phyloP scores from a whole-genome alignment of 2,797 vertebrate species.

The Scleropages formosus region DNA sequence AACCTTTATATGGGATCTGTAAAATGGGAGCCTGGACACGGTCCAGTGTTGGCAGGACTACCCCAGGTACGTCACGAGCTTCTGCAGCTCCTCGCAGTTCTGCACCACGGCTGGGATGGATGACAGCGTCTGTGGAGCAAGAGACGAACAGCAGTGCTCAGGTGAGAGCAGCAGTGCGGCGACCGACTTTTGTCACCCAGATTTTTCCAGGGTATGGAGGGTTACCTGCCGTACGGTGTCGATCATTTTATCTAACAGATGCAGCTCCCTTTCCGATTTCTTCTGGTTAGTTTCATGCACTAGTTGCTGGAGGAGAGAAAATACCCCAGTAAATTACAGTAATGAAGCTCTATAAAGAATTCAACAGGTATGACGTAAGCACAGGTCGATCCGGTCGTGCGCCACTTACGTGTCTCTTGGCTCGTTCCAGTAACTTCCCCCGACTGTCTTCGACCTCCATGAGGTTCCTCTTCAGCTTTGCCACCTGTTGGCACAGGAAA shows the following conservation, averaged over 20 bases:
- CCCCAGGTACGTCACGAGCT: constrained; percentile 64
- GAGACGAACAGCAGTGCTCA: neutral
- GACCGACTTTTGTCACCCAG: too few relatives aligned
- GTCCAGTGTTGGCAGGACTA: constrained; percentile 32
- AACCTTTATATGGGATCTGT: too few relatives aligned
- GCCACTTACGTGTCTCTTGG: constrained; percentile 71
- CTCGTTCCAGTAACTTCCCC: constrained; percentile 65
- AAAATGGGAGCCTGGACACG: too few relatives aligned
- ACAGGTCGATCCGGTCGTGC: too few relatives aligned
- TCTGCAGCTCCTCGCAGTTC: constrained; percentile 58
- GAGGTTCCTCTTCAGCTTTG: constrained; percentile 60
- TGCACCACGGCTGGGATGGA: constrained; percentile 63
- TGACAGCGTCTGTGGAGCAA: constrained; percentile 58
- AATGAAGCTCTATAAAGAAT: neutral
- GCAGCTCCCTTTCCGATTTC: constrained; percentile 69
- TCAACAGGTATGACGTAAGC: neutral
- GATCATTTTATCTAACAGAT: constrained; percentile 65
- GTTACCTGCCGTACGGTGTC: constrained; percentile 68
- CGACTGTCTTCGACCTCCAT: constrained; percentile 59
- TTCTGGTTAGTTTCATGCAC: constrained; percentile 68
- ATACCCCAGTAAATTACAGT: neutral
- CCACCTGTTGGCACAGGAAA: neutral
- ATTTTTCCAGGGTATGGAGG: too few relatives aligned
- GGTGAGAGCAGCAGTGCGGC: too few relatives aligned
- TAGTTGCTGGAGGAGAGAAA: constrained; percentile 58